phyloP scores from a whole-genome alignment of 2,113 vertebrate species.

The Pseudolaguvia tuberculata region DNA sequence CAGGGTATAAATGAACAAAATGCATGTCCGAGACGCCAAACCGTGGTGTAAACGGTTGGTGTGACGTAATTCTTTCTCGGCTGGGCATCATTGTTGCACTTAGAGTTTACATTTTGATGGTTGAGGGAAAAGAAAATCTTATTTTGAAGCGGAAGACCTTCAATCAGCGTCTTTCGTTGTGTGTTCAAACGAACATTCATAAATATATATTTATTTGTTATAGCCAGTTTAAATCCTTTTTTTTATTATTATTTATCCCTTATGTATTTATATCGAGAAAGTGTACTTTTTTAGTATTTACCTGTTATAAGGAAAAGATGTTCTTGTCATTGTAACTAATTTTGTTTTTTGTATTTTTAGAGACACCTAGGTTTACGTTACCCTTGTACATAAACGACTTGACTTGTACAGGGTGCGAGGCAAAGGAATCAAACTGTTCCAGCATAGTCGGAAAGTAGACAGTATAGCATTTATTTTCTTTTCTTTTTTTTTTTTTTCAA shows the following conservation, averaged over 20 bases:
- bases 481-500: conserved; percentile 34
- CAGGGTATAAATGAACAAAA: conserved; percentile 99
- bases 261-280: conserved; percentile 96
- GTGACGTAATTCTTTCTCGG: conserved; percentile 69
- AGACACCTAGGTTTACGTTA: conserved; percentile 90
- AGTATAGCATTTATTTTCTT: conserved; percentile 68
- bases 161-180: conserved; percentile 82
- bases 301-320: conserved; percentile 84
- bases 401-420: conserved; percentile 87
- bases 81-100: conserved; percentile 97
- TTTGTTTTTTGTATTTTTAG: conserved; percentile 96
- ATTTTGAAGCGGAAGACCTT: conserved; percentile 80
- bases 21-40: conserved; percentile 79
- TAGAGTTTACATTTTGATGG: conserved; percentile 99
- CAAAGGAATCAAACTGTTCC: conserved; percentile 75
- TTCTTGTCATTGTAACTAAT: conserved; percentile 93
- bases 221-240: conserved; percentile 92
- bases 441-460: conserved; percentile 90
- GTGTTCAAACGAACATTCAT: conserved; percentile 98
- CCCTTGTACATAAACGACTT: conserved; percentile 90
- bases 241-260: conserved; percentile 93
- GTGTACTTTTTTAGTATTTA: conserved; percentile 95
- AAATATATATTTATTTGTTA: conserved; percentile 99
- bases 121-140: conserved; percentile 79
- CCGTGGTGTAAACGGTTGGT: conserved; percentile 65